Conservation (phyloP, 1,140 invertebrate species). For the Ooceraea biroi region DNA sequence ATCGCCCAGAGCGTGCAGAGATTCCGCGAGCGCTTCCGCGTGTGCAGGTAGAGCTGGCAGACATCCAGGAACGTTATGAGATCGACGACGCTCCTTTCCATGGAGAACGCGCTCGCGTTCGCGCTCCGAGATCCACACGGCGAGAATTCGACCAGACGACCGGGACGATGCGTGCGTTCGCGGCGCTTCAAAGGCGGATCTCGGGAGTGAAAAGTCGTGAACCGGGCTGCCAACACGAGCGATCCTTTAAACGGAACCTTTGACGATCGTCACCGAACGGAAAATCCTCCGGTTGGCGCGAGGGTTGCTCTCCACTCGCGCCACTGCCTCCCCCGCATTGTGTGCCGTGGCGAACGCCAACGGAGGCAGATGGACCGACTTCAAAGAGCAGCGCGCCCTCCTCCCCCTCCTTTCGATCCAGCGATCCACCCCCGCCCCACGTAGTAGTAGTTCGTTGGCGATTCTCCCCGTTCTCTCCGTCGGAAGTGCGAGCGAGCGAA, state of each 20-base stretch:
- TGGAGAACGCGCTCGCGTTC: conserved; percentile 16
- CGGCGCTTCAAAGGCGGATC: not conserved
- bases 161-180: not conserved
- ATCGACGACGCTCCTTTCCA: conserved; percentile 79
- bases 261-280: conserved; percentile 63
- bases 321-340: conserved; percentile 47
- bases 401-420: not conserved
- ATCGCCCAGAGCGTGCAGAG: conserved; percentile 83
- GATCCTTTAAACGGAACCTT: conserved; percentile 62
- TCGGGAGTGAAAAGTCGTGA: conserved; percentile 39
- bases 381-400: conserved; percentile 40
- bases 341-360: conserved; percentile 31
- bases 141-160: not conserved
- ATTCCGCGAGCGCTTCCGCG: conserved; percentile 72
- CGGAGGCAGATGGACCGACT: conserved; percentile 63
- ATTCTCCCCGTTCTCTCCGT: not conserved
- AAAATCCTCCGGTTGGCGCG: conserved; percentile 50
- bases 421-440: not conserved
- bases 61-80: conserved; percentile 82
- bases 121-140: not conserved
- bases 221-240: conserved; percentile 20
- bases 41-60: conserved; percentile 82
- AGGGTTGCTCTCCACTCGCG: conserved; percentile 56
- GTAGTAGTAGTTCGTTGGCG: not conserved
- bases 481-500: conserved; percentile 10